Evolutionary conservation across 2,888 invertebrate genomes (phyloP), one percentile per base, ranked within the genome.

Genomic region (Panzeria rudis): DNA sequence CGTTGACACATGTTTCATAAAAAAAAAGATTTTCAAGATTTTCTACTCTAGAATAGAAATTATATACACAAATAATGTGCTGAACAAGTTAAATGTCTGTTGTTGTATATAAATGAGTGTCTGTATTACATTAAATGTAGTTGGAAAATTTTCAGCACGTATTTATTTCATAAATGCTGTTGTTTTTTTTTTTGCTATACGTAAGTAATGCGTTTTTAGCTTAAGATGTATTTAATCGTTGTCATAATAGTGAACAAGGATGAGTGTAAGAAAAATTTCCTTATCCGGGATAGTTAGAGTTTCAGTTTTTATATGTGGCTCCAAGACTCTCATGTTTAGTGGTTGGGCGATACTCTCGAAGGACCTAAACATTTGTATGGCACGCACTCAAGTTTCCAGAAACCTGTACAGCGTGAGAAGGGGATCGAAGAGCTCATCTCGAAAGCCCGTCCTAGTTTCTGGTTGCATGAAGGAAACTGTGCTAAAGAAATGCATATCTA

Each of bases 1-100:
- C 79, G 83, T 76, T 84, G 71, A 76, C 84, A 84, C 52, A 80
- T 75, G 80, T 78, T 83, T 68, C 52, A 38, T 35, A 54, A 54
- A 38, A 73, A 52, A 59, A 47, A 35, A 20, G 25, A 75, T 75
- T 84, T 75, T 79, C 75, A 80, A 80, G 84, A 84, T 80, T 84
- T 76, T 72, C 71, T 52, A 59, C 59, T 73, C n/a, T 64, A 17
- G 17, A 69, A 69, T 15, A 50, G 38, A 68, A 50, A 35, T 41
- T 50, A 17, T 75, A 11, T 11, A 52, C 7, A 38, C 13, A 9
- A 47, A 47, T n/a, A 61, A 29, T n/a, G 44, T 23, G n/a, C 23
- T 44, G 29, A 32, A n/a, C 20, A 38, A 41, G 20, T 44, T 64
- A 35, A 68, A 38, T 44, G 44, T 44, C 64, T 59, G 29, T 44